Percentiles rank a stretch among this genome's conserved stretches.
Conservation (phyloP, 2,888 invertebrate genomes). For the Ramazzottius varieornatus region DNA sequence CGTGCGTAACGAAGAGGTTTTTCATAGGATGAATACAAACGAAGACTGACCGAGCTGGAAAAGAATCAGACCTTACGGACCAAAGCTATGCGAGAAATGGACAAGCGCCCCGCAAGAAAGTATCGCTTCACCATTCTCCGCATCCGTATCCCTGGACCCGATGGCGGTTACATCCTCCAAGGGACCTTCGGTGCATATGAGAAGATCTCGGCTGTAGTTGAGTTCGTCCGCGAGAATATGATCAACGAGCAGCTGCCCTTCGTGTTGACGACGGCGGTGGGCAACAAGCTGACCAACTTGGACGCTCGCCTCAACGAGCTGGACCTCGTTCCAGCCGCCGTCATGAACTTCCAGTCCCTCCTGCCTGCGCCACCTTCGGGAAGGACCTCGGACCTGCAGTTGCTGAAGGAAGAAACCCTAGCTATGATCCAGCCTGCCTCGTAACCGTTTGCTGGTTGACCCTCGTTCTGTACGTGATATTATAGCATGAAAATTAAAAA, state of each 20-base stretch:
- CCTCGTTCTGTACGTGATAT: no score
- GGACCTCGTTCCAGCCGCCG: conserved; percentile 50
- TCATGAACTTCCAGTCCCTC: conserved; percentile 41
- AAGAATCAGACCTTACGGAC: conserved; percentile 57
- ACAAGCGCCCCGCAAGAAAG: conserved; percentile 50
- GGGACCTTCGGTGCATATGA: conserved; percentile 68
- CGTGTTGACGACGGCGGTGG: conserved; percentile 37
- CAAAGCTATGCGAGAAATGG: conserved; percentile 62
- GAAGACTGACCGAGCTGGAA: conserved; percentile 29
- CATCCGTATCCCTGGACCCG: conserved; percentile 45
- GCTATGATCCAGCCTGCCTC: not conserved
- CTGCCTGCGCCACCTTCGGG: not conserved
- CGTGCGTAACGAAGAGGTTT: no score
- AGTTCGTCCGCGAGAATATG: conserved; percentile 51
- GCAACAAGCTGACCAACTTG: conserved; percentile 38
- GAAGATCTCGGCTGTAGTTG: conserved; percentile 39
- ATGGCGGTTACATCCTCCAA: conserved; percentile 47
- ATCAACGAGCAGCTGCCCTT: conserved; percentile 39
- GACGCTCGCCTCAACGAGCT: conserved; percentile 48
- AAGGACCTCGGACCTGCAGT: not conserved
- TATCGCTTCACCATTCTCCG: conserved; percentile 62
- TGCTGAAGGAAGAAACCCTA: not conserved
- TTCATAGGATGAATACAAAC: not conserved
- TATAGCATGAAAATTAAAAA: no score
- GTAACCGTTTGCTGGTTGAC: no score